These are phyloP conservation scores for Charadrius vociferus DNA, from an alignment of 2,113 vertebrate species.

Conservation along the genomic window DNA sequence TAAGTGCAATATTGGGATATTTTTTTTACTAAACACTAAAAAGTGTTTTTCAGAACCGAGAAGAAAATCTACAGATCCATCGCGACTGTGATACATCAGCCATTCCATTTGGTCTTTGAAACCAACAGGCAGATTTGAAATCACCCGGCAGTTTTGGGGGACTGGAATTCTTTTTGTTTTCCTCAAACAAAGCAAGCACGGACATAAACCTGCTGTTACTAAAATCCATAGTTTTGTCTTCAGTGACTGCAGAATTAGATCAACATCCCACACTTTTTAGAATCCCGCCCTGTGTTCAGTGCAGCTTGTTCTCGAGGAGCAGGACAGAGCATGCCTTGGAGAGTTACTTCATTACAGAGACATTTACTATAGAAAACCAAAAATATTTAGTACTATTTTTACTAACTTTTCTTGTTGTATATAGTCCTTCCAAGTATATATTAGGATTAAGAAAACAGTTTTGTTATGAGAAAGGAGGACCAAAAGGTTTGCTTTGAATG, in stretches of 20 bases:
- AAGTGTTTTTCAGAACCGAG: neutral
- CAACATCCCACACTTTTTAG: neutral
- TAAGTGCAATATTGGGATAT: neutral
- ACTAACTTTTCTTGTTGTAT: neutral
- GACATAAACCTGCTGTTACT: neutral
- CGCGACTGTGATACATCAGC: accelerated
- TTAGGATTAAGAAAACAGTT: neutral
- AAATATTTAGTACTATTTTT: neutral
- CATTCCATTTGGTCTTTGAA: neutral
- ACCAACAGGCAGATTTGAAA: neutral
- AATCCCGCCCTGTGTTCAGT: neutral
- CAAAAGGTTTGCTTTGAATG: neutral
- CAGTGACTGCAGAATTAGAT: neutral
- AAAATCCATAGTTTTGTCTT: neutral
- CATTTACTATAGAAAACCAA: neutral
- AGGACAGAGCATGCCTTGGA: neutral
- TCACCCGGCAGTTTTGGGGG: neutral
- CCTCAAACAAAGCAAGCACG: neutral
- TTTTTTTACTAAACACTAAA: neutral
- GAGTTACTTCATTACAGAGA: neutral
- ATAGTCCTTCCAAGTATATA: neutral
- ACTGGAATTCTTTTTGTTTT: neutral
- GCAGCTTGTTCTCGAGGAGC: neutral
- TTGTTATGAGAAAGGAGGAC: neutral
- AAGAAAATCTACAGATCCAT: neutral